Evolutionary conservation across 2,888 invertebrate genomes (phyloP), one percentile per base, ranked within the genome.

Genomic region (Spodoptera exigua): DNA sequence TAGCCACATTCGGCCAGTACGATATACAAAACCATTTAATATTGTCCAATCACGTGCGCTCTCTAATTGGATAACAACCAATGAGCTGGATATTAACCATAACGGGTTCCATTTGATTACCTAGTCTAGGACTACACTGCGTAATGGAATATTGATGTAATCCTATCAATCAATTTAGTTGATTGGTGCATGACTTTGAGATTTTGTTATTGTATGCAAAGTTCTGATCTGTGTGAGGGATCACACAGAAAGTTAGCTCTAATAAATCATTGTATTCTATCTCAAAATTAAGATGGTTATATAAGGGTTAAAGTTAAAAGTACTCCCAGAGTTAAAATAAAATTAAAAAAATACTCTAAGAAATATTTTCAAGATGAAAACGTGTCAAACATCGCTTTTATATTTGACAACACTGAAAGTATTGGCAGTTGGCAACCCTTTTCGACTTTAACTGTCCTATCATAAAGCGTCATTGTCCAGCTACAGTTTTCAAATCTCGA

Each of bases 1-100:
- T 69, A 58, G 41, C 55, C 57, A 54, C 58, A 61, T 65, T 61
- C 35, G 21, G 48, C 14, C 45, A 21, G 10, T 27, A 34, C 36
- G 56, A 34, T 44, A 43, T 61, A 57, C 54, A 43, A 48, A 60
- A 58, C 52, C 61, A 54, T 76, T 75, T 59, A 61, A 75, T 73
- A 61, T 52, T 39, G 48, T 9, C 55, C 60, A 76, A 67, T 76
- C 59, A 69, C 47, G 58, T 7, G 60, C 37, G 41, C 43, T 57
- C 27, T 55, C 47, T 61, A 62, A 61, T 59, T 51, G 41, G 39
- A 48, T 57, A 53, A 43, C 63, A 49, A 48, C 49, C 61, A 52
- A 43, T 51, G 68, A 64, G 49, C 49, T 34, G 56, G 37, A 56
- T 54, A 52, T 53, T 59, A 43, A 68, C 64, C 61, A 51, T 54